These are phyloP conservation scores for Brachyistius frenatus DNA, from an alignment of 2,113 vertebrate species.

Conservation along the genomic window DNA sequence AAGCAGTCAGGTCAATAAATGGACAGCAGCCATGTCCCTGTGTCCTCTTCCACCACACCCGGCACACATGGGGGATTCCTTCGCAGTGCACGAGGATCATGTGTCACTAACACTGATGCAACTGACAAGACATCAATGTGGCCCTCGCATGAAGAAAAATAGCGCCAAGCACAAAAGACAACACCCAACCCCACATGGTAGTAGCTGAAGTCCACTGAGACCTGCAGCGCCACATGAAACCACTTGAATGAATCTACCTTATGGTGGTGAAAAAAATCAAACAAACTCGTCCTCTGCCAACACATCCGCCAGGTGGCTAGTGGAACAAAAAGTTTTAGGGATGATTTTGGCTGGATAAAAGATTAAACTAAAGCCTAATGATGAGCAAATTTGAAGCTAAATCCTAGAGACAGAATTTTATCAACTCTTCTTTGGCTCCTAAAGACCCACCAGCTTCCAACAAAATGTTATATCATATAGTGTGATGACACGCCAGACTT, in stretches of 20 bases:
- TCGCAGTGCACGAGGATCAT: conserved; percentile 35
- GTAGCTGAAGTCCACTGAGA: conserved; percentile 23
- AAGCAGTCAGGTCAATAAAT: conserved; percentile 17
- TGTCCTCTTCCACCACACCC: conserved; percentile 6
- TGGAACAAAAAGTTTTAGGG: conserved; percentile 23
- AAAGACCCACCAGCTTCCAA: conserved; percentile 15
- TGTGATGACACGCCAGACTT: conserved; percentile 39
- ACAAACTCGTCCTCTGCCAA: conserved; percentile 5
- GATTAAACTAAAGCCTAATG: conserved; percentile 31
- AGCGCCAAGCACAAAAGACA: conserved; percentile 34
- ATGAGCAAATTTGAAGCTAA: conserved; percentile 42
- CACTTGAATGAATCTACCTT: conserved; percentile 27
- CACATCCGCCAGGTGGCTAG: conserved; percentile 27
- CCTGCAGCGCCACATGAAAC: neutral
- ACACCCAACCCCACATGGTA: neutral
- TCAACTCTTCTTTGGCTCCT: conserved; percentile 18
- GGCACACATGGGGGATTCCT: conserved; percentile 16
- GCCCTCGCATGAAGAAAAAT: conserved; percentile 35
- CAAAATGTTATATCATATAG: conserved; percentile 24
- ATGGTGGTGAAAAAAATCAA: conserved; percentile 14
- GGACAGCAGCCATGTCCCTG: conserved; percentile 3
- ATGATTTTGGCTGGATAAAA: conserved; percentile 15
- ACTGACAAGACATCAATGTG: conserved; percentile 34
- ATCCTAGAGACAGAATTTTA: conserved; percentile 23
- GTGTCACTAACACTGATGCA: conserved; percentile 50